phyloP scores from a whole-genome alignment of 2,113 vertebrate species.

The Silurus asotus region DNA sequence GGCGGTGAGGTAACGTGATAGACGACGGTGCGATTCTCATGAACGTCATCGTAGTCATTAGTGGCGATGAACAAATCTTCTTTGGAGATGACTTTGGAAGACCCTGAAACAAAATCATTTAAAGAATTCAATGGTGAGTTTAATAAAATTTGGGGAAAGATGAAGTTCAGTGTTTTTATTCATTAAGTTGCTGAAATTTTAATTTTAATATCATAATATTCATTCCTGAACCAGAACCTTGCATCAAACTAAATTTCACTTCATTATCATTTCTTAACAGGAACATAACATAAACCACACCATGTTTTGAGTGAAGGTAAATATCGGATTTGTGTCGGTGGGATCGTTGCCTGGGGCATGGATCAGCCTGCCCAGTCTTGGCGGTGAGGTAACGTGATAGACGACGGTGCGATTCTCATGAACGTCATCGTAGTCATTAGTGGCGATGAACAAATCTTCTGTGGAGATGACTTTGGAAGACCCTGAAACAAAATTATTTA shows the following conservation, averaged over 20 bases:
- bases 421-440: conserved; percentile 69
- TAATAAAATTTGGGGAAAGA: not conserved
- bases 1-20: conserved; percentile 73
- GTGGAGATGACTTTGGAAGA: conserved; percentile 75
- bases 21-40: conserved; percentile 75
- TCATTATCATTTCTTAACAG: not conserved
- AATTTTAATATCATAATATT: not conserved
- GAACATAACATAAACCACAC: conserved; percentile 62
- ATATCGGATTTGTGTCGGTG: conserved; percentile 69
- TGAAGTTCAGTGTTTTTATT: not conserved
- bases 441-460: conserved; percentile 77
- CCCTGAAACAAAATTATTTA: conserved; percentile 61
- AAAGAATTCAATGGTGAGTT: not conserved
- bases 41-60: conserved; percentile 67
- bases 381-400: conserved; percentile 71
- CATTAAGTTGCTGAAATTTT: too few relatives aligned
- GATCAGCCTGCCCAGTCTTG: conserved; percentile 78
- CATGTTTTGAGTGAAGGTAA: conserved; percentile 83
- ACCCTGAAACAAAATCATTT: conserved; percentile 66
- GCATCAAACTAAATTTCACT: not conserved
- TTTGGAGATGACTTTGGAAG: conserved; percentile 73
- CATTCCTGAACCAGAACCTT: not conserved
- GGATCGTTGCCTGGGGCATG: conserved; percentile 66
- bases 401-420: conserved; percentile 75
- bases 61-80: conserved; percentile 79